These are phyloP conservation scores for Tangara arthus DNA, from an alignment of 2,797 vertebrate species.

Conservation along the genomic window DNA sequence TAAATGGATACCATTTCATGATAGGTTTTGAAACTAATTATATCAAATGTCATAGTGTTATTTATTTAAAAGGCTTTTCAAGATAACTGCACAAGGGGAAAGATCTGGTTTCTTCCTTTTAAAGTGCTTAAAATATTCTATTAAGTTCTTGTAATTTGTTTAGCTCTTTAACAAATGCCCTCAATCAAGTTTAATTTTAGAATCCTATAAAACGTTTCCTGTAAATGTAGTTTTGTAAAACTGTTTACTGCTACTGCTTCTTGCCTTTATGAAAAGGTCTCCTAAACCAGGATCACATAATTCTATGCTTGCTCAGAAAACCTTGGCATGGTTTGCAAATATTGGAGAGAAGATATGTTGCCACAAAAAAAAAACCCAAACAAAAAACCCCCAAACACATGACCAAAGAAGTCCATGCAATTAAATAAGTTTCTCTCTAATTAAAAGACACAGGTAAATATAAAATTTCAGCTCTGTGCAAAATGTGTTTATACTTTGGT, in stretches of 20 bases:
- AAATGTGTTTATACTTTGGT: neutral
- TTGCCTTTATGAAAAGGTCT: neutral
- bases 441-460: neutral
- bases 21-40: constrained; percentile 72
- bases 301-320: neutral
- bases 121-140: constrained; percentile 39
- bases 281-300: neutral
- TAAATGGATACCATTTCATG: constrained; percentile 70
- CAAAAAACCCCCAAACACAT: neutral
- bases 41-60: constrained; percentile 68
- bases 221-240: neutral
- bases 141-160: constrained; percentile 50
- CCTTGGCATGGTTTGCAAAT: neutral
- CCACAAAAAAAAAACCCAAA: neutral
- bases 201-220: neutral
- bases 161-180: neutral
- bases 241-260: neutral
- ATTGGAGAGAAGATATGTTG: neutral
- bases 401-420: neutral
- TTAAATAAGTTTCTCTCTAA: neutral
- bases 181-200: constrained; percentile 22
- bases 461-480: neutral
- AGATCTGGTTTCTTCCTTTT: constrained; percentile 19
- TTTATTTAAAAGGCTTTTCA: constrained; percentile 67
- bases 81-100: constrained; percentile 22